Percentiles rank a stretch among this genome's conserved stretches.
Evolutionary conservation across 2,888 invertebrate species (phyloP).

Genomic region (Ochlodes sylvanus): DNA sequence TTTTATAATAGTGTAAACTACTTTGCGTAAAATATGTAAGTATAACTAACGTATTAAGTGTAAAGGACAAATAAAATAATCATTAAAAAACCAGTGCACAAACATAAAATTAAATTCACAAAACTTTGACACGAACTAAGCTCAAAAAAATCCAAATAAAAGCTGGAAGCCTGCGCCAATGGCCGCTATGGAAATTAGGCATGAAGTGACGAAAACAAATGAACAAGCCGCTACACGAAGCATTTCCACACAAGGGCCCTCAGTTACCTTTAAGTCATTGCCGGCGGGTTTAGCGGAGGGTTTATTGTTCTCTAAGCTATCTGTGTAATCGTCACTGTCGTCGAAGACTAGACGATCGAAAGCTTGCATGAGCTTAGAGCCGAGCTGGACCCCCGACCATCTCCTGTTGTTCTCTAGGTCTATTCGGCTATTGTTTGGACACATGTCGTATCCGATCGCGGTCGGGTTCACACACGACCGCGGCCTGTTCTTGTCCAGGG

Average conservation of each 20-base stretch:
- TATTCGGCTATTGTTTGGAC: constrained; percentile 78
- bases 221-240: constrained; percentile 54
- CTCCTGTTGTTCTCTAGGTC: constrained; percentile 85
- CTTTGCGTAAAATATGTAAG: background rate
- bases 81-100: constrained; percentile 23
- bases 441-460: constrained; percentile 76
- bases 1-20: background rate
- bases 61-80: background rate
- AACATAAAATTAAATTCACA: constrained; percentile 9
- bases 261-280: constrained; percentile 77
- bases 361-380: constrained; percentile 89
- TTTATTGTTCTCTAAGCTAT: constrained; percentile 88
- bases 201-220: constrained; percentile 53
- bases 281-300: constrained; percentile 80
- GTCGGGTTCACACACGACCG: constrained; percentile 88
- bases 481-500: constrained; percentile 86
- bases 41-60: background rate
- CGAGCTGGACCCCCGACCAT: constrained; percentile 90
- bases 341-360: constrained; percentile 88
- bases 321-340: constrained; percentile 90
- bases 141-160: constrained; percentile 37
- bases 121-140: constrained; percentile 35
- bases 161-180: constrained; percentile 32
- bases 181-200: constrained; percentile 36
- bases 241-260: constrained; percentile 59